These are phyloP conservation scores for Halcyon badia DNA, from an alignment of 2,797 vertebrate genomes.

Conservation along the genomic window DNA sequence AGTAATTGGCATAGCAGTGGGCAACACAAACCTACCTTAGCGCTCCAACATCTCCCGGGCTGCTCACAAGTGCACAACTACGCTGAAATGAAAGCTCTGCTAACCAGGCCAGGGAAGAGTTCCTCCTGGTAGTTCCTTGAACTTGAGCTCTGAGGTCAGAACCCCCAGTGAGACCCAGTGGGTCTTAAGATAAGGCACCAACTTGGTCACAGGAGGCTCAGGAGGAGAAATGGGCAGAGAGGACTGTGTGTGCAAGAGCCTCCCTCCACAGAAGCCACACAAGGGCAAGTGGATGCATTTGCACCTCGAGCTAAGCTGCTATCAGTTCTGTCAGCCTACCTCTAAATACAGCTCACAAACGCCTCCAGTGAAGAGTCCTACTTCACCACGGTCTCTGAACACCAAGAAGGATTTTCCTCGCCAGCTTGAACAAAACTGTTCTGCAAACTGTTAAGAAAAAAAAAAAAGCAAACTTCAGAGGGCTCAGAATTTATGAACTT, in stretches of 20 bases:
- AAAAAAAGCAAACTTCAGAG: not conserved
- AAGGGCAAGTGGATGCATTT: fast-evolving
- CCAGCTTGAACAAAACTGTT: not conserved
- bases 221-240: not conserved
- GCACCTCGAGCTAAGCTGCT: not conserved
- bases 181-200: not conserved
- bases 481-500: not conserved
- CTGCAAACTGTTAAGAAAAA: not conserved
- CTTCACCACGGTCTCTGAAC: fast-evolving
- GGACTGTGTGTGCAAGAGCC: not conserved
- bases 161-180: not conserved
- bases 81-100: not conserved
- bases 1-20: constrained; percentile 87
- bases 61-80: not conserved
- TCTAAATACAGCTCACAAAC: not conserved
- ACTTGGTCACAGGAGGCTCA: not conserved
- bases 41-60: not conserved
- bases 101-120: not conserved
- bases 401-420: not conserved
- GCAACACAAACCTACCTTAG: constrained; percentile 73
- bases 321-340: not conserved
- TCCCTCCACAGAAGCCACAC: not conserved
- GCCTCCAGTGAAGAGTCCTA: fast-evolving
- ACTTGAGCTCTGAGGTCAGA: not conserved
- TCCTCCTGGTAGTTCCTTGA: not conserved